These are phyloP conservation scores for Zaprionus tsacasi DNA, from an alignment of 1,140 invertebrate species.

Conservation along the genomic window DNA sequence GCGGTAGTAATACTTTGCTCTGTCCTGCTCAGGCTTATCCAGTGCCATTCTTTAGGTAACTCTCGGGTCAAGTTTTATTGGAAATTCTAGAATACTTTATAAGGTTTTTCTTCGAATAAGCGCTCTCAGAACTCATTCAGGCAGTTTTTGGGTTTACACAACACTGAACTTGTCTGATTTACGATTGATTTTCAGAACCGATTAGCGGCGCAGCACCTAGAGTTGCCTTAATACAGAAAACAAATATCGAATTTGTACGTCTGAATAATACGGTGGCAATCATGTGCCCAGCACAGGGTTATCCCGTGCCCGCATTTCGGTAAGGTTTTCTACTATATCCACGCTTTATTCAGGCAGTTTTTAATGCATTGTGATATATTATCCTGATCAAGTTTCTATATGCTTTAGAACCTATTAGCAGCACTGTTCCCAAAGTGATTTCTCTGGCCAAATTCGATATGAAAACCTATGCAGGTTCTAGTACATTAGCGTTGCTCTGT, in stretches of 20 bases:
- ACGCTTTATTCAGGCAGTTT: constrained; percentile 32
- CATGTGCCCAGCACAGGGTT: constrained; percentile 90
- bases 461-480: constrained; percentile 85
- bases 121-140: constrained; percentile 12
- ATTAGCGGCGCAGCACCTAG: constrained; percentile 88
- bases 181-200: constrained; percentile 86
- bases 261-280: constrained; percentile 83
- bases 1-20: constrained; percentile 85
- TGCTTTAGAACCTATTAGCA: constrained; percentile 88
- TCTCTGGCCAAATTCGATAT: constrained; percentile 76
- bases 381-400: background rate
- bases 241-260: constrained; percentile 85
- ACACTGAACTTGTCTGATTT: background rate
- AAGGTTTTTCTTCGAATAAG: no score
- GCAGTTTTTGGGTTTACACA: constrained; percentile 33
- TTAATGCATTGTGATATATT: background rate
- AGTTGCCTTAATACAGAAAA: constrained; percentile 85
- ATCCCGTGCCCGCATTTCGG: constrained; percentile 88
- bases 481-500: constrained; percentile 86
- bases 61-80: background rate
- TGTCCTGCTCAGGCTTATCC: constrained; percentile 88
- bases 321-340: constrained; percentile 72
- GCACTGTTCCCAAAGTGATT: constrained; percentile 86
- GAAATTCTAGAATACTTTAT: no score
- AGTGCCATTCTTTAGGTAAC: constrained; percentile 84